A percentile compares a stretch with the other conserved stretches of the same genome.
Evolutionary conservation across 2,797 vertebrate species (phyloP).

Genomic region (Parauchenoglanis punctatus): DNA sequence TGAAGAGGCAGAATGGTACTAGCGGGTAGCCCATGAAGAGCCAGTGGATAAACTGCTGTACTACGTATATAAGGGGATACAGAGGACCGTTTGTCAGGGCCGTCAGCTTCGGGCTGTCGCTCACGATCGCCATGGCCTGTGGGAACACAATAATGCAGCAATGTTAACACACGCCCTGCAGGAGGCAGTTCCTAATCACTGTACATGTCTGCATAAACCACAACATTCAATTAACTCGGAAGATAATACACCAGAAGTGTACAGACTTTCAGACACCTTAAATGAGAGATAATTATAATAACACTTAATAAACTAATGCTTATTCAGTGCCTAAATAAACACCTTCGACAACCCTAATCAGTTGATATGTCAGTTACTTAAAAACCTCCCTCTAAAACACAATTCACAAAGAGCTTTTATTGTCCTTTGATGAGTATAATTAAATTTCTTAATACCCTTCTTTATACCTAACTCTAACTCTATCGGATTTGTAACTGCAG

Average conservation of each 20-base stretch:
- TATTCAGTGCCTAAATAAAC: not conserved
- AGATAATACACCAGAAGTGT: not conserved
- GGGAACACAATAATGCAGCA: constrained; percentile 11
- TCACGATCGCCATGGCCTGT: constrained; percentile 81
- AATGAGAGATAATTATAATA: not conserved
- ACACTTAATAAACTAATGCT: not conserved
- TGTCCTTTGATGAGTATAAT: not conserved
- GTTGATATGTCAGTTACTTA: not conserved
- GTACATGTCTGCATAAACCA: not conserved
- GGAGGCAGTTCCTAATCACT: not conserved
- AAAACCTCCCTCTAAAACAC: not conserved
- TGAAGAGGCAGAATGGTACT: constrained; percentile 93
- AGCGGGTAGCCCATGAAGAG: constrained; percentile 96
- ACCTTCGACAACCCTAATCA: not conserved
- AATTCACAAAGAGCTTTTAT: not conserved
- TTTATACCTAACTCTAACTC: not conserved
- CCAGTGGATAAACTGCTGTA: constrained; percentile 92
- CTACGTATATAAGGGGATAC: constrained; percentile 82
- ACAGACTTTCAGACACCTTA: not conserved
- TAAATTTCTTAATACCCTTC: not conserved
- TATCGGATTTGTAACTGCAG: not conserved
- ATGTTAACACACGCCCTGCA: not conserved
- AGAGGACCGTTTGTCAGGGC: constrained; percentile 77
- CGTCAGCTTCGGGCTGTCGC: constrained; percentile 81
- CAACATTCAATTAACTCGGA: not conserved